Conservation (phyloP, 2,797 vertebrate species). For the Acanthurus tractus region DNA sequence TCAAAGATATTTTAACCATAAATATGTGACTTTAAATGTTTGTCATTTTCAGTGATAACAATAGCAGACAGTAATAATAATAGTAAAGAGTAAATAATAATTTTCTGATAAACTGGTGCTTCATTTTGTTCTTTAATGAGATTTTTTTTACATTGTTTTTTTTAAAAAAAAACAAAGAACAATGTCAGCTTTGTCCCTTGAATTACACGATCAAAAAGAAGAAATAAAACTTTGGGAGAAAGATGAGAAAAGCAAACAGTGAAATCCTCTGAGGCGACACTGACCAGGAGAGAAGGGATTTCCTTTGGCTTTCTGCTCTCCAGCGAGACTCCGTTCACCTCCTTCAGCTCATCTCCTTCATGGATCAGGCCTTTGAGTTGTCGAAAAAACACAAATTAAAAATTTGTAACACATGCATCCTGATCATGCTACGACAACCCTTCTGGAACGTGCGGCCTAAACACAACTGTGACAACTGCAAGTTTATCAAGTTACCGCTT, state of each 20-base stretch:
- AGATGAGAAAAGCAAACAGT: neutral
- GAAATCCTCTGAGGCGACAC: neutral
- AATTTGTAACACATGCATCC: neutral
- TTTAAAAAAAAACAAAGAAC: neutral
- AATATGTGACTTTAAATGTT: neutral
- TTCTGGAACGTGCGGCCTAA: neutral
- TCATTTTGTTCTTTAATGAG: neutral
- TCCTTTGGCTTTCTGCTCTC: constrained; percentile 93
- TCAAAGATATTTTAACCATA: neutral
- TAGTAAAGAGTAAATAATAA: too few relatives aligned
- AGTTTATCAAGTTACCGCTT: constrained; percentile 86
- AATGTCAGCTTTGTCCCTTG: neutral
- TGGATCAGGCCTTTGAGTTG: constrained; percentile 91
- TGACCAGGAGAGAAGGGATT: constrained; percentile 93
- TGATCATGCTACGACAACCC: neutral
- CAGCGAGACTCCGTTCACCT: constrained; percentile 93
- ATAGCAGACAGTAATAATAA: too few relatives aligned
- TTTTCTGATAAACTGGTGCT: neutral
- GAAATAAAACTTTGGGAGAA: neutral
- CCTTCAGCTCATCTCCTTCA: constrained; percentile 93
- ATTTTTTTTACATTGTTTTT: neutral
- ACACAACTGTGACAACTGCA: neutral
- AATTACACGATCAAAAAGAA: neutral
- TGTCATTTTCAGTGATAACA: neutral
- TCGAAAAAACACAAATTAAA: constrained; percentile 28